Base-by-base conservation (phyloP, 1,140 invertebrate species). In the Ptiloglossa arizonensis region DNA sequence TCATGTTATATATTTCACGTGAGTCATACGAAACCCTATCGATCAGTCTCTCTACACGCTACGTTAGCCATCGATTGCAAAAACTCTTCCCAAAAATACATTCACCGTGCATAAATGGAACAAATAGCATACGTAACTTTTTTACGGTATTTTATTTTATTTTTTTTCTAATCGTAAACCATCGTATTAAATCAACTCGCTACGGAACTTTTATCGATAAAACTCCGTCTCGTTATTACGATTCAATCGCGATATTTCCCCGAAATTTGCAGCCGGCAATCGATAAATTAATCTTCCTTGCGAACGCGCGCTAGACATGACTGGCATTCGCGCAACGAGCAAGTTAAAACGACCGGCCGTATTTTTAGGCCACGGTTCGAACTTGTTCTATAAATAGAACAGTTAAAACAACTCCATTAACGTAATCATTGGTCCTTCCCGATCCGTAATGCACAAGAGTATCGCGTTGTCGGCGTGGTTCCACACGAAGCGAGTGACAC, bases 351-450 rank as follows among this genome's bases (percentile, higher is more conserved):
- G 29, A 35, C 22, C 27, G n/a, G 52, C n/a, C 66, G 35, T 83
- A 84, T 84, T 85, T 85, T 85, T 85, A 80, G 79, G 27, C 54
- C 54, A 48, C 59, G 46, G 22, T 83, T 76, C 77, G 57, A 81
- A 66, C 46, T 41, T 41, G 62, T 38, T 72, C 71, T 56, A 57
- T 69, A 81, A 82, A 85, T 83, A 79, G 66, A 41, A 80, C 60
- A n/a, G 74, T 85, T 74, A 75, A 86, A 85, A 85, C 64, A 85
- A 81, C 69, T 85, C 73, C 78, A 85, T 85, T 74, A 82, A 81
- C 63, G 75, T 80, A 64, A 64, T 32, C 56, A 22, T 35, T 68
- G 56, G 60, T 72, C 67, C 80, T 60, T 63, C 44, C 24, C 50
- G 74, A 79, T 68, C 38, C 63, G 46, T 44, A 24, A 52, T 69